A percentile compares a stretch with the other conserved stretches of the same genome.
These are phyloP conservation scores for Lottia scabra DNA, from an alignment of 2,888 invertebrate genomes.

Conservation along the genomic window DNA sequence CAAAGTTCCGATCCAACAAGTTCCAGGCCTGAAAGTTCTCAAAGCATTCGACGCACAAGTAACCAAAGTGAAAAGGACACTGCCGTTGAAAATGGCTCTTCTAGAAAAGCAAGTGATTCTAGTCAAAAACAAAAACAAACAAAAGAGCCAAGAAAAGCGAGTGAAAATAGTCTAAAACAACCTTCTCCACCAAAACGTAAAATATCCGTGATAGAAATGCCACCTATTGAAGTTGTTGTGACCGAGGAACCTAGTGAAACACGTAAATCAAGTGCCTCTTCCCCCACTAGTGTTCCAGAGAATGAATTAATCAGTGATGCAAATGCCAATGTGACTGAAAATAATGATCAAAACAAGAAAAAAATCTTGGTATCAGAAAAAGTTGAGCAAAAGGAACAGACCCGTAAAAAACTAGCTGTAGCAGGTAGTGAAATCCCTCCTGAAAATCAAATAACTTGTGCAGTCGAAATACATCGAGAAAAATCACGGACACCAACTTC, in stretches of 20 bases:
- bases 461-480: constrained; percentile 59
- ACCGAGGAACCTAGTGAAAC: neutral
- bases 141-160: neutral
- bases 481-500: constrained; percentile 46
- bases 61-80: too few species aligned
- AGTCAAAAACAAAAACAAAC: neutral
- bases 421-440: constrained; percentile 35
- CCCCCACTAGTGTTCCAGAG: neutral
- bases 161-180: neutral
- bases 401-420: constrained; percentile 8
- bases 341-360: neutral
- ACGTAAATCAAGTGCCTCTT: constrained; percentile 1
- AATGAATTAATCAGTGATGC: neutral
- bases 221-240: neutral
- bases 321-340: neutral
- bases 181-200: neutral
- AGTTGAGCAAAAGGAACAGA: neutral
- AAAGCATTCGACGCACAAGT: neutral
- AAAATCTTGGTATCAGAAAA: neutral
- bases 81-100: neutral
- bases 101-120: neutral
- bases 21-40: neutral
- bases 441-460: constrained; percentile 56
- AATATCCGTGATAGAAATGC: neutral
- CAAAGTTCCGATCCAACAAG: neutral